Evolutionary conservation across 2,797 vertebrate genomes (phyloP).

Genomic region (Lindbergichthys nudifrons): DNA sequence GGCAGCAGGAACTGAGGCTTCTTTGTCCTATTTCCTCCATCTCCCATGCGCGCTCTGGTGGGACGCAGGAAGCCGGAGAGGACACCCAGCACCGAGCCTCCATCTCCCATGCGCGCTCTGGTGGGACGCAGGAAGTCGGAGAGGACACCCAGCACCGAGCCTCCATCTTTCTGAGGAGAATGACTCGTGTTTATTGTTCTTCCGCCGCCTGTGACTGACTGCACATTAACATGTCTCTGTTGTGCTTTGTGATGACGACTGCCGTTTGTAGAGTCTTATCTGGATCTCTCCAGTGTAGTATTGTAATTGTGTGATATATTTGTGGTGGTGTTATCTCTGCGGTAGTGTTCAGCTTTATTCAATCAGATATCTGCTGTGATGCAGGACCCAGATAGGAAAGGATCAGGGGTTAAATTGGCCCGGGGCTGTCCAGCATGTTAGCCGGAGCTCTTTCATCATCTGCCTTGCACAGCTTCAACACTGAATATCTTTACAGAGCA

Average conservation of each 20-base stretch:
- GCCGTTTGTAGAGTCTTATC: constrained; percentile 56
- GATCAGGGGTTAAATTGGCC: too few species aligned
- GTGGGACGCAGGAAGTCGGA: constrained; percentile 9
- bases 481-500: too few species aligned
- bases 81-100: constrained; percentile 19
- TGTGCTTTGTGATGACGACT: constrained; percentile 33
- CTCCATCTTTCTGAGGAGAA: constrained; percentile 8
- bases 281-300: constrained; percentile 29
- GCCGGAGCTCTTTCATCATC: too few species aligned
- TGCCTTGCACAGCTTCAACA: too few species aligned
- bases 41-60: constrained; percentile 15
- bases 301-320: constrained; percentile 26
- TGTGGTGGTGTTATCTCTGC: constrained; percentile 28
- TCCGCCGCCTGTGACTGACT: constrained; percentile 7
- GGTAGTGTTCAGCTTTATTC: constrained; percentile 19
- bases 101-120: constrained; percentile 2
- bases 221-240: constrained; percentile 24
- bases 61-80: constrained; percentile 19
- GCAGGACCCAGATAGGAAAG: constrained; percentile 49
- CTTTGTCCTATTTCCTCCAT: constrained; percentile 57
- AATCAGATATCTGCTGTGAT: constrained; percentile 59
- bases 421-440: too few species aligned
- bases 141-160: constrained; percentile 21
- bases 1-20: constrained; percentile 50
- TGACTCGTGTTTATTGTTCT: constrained; percentile 12